A percentile compares a stretch with the other conserved stretches of the same genome.
phyloP scores from a whole-genome alignment of 2,797 vertebrate genomes.

The Eospalax fontanierii region DNA sequence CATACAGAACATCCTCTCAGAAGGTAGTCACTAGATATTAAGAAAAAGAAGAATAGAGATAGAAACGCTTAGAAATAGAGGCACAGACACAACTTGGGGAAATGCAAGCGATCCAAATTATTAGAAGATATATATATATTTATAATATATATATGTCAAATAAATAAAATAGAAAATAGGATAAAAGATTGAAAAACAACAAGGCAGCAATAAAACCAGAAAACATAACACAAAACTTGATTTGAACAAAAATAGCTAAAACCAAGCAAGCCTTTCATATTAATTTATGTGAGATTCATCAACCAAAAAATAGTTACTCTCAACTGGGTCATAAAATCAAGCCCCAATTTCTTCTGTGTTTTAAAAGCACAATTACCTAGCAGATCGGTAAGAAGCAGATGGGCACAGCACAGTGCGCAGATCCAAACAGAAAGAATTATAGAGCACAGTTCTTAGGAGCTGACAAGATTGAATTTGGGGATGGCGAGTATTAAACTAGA shows the following conservation, averaged over 20 bases:
- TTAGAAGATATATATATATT: constrained; percentile 27
- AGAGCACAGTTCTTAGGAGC: background rate
- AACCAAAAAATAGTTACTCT: constrained; percentile 70
- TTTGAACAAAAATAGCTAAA: constrained; percentile 67
- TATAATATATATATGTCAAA: constrained; percentile 64
- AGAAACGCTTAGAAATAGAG: background rate
- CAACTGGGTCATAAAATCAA: constrained; percentile 62
- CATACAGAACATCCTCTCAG: constrained; percentile 46
- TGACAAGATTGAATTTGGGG: background rate
- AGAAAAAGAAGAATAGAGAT: background rate
- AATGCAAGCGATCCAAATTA: constrained; percentile 65
- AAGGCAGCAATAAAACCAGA: constrained; percentile 69
- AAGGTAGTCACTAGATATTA: constrained; percentile 38
- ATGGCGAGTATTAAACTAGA: background rate
- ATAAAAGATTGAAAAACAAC: constrained; percentile 73
- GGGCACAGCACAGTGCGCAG: background rate
- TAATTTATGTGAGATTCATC: constrained; percentile 73
- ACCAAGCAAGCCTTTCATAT: constrained; percentile 49
- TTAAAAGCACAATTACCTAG: constrained; percentile 57
- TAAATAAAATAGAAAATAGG: constrained; percentile 69
- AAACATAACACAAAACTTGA: constrained; percentile 67
- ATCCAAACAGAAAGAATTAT: background rate
- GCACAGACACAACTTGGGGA: background rate
- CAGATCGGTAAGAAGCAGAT: background rate
- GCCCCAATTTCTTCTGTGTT: constrained; percentile 47